Evolutionary conservation across 1,140 invertebrate species (phyloP).

Genomic region (Drosophila albomicans): DNA sequence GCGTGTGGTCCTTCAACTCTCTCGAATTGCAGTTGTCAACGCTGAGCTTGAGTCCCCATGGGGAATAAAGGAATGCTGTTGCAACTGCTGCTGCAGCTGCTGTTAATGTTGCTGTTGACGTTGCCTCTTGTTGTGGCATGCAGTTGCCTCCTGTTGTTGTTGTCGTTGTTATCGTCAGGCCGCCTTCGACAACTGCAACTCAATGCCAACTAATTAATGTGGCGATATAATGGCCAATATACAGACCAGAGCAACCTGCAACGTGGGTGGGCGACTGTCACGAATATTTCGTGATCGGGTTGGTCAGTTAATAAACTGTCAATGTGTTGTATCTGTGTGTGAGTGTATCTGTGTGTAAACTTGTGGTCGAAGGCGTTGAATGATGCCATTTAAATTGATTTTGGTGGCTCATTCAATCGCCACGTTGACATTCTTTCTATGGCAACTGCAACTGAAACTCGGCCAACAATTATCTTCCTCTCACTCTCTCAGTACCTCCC

Average conservation of each 20-base stretch:
- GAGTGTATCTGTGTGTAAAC: conserved; percentile 36
- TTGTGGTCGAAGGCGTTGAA: conserved; percentile 75
- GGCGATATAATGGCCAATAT: conserved; percentile 72
- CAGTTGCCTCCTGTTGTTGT: background rate
- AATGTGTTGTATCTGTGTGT: conserved; percentile 55
- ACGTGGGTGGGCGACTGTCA: conserved; percentile 60
- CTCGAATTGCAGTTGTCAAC: conserved; percentile 42
- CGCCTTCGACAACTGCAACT: conserved; percentile 54
- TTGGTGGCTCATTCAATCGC: conserved; percentile 62
- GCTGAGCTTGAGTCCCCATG: conserved; percentile 3
- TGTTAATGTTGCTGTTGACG: conserved; percentile 17
- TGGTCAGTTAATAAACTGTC: conserved; percentile 80
- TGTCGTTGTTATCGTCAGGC: conserved; percentile 17
- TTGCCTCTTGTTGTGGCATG: conserved; percentile 1
- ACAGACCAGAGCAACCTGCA: conserved; percentile 12
- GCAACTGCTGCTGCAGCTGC: conserved; percentile 21
- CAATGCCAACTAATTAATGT: conserved; percentile 79
- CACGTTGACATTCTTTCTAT: conserved; percentile 60
- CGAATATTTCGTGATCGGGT: conserved; percentile 66
- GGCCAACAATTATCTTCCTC: conserved; percentile 18
- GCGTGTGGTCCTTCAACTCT: conserved; percentile 37
- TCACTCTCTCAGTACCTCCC: background rate
- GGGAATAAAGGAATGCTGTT: conserved; percentile 4
- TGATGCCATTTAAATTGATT: conserved; percentile 81
- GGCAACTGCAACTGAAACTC: conserved; percentile 28